These are phyloP conservation scores for Sarcophaga caerulescens DNA, from an alignment of 2,888 invertebrate genomes.

Conservation along the genomic window DNA sequence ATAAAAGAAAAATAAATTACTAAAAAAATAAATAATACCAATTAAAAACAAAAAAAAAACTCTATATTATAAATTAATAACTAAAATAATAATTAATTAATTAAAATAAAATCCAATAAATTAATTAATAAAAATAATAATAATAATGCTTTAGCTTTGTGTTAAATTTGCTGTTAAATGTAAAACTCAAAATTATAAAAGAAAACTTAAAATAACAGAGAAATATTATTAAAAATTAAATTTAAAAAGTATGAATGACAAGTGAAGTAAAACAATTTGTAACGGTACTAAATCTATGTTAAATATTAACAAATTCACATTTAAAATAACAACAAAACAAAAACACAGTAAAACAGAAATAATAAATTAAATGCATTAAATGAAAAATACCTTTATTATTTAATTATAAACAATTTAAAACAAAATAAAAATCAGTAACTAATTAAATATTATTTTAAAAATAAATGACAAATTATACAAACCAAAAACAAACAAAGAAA, in stretches of 20 bases:
- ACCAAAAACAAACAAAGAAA: conserved; percentile 13
- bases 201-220: conserved; percentile 66
- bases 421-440: conserved; percentile 54
- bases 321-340: conserved; percentile 57
- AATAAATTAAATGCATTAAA: conserved; percentile 56
- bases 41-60: conserved; percentile 32
- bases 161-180: conserved; percentile 81
- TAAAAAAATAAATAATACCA: too few relatives aligned
- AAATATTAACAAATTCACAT: conserved; percentile 67
- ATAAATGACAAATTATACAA: conserved; percentile 65
- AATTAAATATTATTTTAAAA: conserved; percentile 65
- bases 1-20: conserved; percentile 7
- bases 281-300: conserved; percentile 63
- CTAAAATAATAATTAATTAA: conserved; percentile 61
- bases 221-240: conserved; percentile 26
- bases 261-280: conserved; percentile 54
- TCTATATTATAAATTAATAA: conserved; percentile 67
- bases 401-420: conserved; percentile 23
- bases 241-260: not conserved
- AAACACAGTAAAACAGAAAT: conserved; percentile 37
- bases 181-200: conserved; percentile 73
- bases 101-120: conserved; percentile 58
- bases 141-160: conserved; percentile 81
- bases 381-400: conserved; percentile 40
- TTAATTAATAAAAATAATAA: conserved; percentile 41